Base-by-base conservation (phyloP, 2,797 vertebrate species). In the Buphagus erythrorhynchus region DNA sequence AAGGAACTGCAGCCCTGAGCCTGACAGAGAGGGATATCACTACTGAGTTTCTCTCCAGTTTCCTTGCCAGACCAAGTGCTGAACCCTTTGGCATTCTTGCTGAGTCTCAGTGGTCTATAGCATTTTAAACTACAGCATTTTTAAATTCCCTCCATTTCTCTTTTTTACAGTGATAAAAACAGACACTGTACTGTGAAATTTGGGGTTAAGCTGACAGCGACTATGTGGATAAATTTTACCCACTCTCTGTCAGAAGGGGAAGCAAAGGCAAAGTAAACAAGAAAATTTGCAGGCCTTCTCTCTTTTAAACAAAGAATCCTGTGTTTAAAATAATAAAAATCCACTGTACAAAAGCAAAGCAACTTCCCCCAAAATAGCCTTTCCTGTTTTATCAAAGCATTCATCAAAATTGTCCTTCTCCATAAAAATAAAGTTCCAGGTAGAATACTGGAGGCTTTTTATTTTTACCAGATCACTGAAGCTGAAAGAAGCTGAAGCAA, bases 241-340 rank as follows among this genome's bases (percentile, higher is more conserved):
- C 63, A 87, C n/a, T 25, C 55, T 24, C 25, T 83, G 79, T 84
- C 79, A 95, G 85, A 96, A 93, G 46, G 40, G 61, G 72, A 97
- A 94, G 90, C 45, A 79, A 91, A 89, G 17, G 31, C 49, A 93
- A 96, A 95, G 62, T 74, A 89, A 97, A 91, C 71, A 93, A 92
- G 72, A 92, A 95, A 95, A 93, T 85, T 82, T 86, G 55, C 80
- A 94, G 88, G 31, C 82, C 68, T 85, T 88, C 61, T 91, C 55
- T 97, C 48, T 80, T 95, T 94, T 93, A 97, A 97, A 97, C 95
- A 97, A 97, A 97, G 86, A 57, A 33, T 82, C 79, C 67, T 82
- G 48, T 95, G 93, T 97, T 96, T 96, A 95, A 96, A 97, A 92
- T 94, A 95, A 95, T 82, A 95, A 95, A 94, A 93, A 90, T 95